Evolutionary conservation across 2,113 vertebrate genomes (phyloP).

Genomic region (Myrmecophaga tridactyla): DNA sequence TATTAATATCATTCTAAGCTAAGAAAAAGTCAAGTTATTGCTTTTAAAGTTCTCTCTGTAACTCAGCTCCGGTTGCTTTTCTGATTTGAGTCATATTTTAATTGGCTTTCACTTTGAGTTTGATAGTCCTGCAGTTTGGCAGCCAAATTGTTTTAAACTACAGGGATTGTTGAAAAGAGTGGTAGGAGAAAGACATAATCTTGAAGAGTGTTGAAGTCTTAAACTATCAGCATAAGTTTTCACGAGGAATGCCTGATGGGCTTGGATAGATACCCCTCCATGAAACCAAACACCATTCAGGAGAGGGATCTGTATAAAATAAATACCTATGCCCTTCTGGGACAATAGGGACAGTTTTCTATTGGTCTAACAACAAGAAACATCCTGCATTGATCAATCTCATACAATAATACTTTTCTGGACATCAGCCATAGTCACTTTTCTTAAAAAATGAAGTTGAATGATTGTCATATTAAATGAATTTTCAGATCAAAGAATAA

Average conservation of each 20-base stretch:
- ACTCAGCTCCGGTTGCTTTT: background rate
- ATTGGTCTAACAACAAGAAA: background rate
- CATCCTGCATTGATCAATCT: background rate
- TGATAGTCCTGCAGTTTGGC: background rate
- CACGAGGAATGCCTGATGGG: background rate
- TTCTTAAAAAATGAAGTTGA: background rate
- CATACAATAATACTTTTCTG: background rate
- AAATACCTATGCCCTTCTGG: background rate
- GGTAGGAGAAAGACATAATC: background rate
- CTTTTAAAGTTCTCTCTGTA: slow-evolving; percentile 36
- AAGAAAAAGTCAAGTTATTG: background rate
- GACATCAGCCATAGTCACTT: background rate
- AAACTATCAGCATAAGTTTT: background rate
- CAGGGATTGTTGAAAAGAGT: background rate
- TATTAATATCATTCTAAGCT: background rate
- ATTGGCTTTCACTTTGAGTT: slow-evolving; percentile 26
- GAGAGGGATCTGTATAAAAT: background rate
- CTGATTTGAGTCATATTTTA: background rate
- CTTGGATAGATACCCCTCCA: background rate
- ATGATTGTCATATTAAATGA: background rate
- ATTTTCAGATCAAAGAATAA: background rate
- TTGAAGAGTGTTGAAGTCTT: background rate
- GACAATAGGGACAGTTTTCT: background rate
- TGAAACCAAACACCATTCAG: background rate
- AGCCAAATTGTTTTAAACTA: background rate